Conservation (phyloP, 1,140 invertebrate species). For the Ceratosolen fusciceps region DNA sequence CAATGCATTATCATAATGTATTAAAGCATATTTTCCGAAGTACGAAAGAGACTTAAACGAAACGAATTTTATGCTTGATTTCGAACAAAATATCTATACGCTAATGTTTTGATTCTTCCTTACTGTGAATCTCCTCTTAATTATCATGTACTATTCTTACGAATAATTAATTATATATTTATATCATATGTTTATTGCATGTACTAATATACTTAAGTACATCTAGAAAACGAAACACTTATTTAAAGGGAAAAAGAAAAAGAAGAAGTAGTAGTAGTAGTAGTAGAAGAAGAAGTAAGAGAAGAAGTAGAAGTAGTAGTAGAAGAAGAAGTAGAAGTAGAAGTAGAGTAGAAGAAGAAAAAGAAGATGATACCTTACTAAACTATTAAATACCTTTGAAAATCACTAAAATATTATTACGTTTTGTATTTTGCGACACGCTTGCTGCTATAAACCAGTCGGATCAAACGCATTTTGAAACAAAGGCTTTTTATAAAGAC, state of each 20-base stretch:
- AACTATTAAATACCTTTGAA: conserved; percentile 3
- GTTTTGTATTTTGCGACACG: not conserved
- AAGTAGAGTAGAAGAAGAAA: too few species aligned
- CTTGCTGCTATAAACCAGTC: not conserved
- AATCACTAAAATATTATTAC: conserved; percentile 21
- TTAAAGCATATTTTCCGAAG: conserved; percentile 9
- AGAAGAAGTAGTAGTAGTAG: too few species aligned
- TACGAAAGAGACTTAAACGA: not conserved
- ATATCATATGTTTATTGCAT: conserved; percentile 13
- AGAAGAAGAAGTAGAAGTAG: too few species aligned
- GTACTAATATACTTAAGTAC: conserved; percentile 25
- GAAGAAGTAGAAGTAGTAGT: too few species aligned
- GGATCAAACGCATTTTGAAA: not conserved
- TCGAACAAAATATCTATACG: not conserved
- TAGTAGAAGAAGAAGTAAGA: too few species aligned
- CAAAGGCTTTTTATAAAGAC: not conserved
- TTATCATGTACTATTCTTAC: conserved; percentile 8
- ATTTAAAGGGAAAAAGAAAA: too few species aligned
- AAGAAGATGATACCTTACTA: conserved; percentile 9
- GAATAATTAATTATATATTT: conserved; percentile 19
- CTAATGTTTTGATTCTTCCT: not conserved
- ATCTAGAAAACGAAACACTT: not conserved
- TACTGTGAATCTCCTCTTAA: not conserved
- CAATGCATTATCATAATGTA: not conserved
- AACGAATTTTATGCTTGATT: too few species aligned